Base-by-base conservation (phyloP, 2,888 invertebrate species). In the Bellardia bayeri region DNA sequence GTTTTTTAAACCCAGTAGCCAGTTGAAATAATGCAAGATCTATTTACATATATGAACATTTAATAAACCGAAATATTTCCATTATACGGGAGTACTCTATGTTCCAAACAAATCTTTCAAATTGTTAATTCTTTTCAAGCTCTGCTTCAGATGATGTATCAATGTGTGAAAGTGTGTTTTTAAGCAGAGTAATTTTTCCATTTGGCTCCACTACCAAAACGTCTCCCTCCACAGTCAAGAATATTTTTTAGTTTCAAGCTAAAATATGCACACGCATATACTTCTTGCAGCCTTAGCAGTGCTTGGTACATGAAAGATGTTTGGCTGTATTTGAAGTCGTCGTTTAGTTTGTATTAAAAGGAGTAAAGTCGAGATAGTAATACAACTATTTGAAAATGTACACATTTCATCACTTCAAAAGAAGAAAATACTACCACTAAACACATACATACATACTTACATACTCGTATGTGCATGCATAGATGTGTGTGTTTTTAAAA, bases 321-420 rank as follows among this genome's bases (percentile, higher is more conserved):
- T 75, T 82, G 74, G 56, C 37, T 82, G 30, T 78, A 68, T 61
- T 66, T 66, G 23, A 40, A 66, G 56, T 56, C 37, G 74, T 68
- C 66, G 66, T 80, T 75, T 37, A 40, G 51, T 63, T 80, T 51
- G 14, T 54, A 63, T 56, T 63, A 54, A 37, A 75, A 51, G 54
- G 71, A 83, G 54, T 71, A 78, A 83, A 66, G 72, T 84, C 79
- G 23, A 61, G 56, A 85, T 76, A 64, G 56, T 61, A 78, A 72
- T 68, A 78, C 64, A 83, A 82, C 82, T 82, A 75, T 87, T 87
- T 81, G 45, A 82, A 87, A 87, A 87, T 82, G 69, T 79, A 85
- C 85, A 87, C 66, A 87, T 82, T 87, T 87, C 79, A 85, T 82
- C 85, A 85, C 79, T 87, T 85, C 56, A 82, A 85, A 84, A 69